Base-by-base conservation (phyloP, 2,797 vertebrate genomes). In the Pelobates cultripes region DNA sequence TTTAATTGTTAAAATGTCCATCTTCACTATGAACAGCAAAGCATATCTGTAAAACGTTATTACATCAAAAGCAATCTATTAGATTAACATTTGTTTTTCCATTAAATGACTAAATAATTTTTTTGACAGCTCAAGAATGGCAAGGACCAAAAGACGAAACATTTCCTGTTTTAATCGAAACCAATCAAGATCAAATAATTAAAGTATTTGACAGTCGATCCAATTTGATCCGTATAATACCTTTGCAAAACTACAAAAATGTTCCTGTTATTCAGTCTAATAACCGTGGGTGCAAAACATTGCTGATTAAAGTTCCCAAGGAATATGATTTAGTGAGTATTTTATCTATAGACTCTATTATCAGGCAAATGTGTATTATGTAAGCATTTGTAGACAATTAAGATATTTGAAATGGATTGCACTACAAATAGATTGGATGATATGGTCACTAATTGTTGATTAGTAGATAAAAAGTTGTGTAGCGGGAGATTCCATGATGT, bases 261-360 rank as follows among this genome's bases (percentile, higher is more conserved):
- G 84, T 94, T 1, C 87, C 91, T 7, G 67, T 95, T 3, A 81
- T 92, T 66, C 88, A 94, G 28, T 93, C 95, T 72, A 93, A 78
- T 17, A 90, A 94, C 85, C 85, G 82, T 2, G 86, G 91, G 8
- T 88, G 85, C 7, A 92, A 87, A 80, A 88, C 88, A 40, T 85
- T 95, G 73, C 87, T 96, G 80, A 87, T 95, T 41, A 94, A 95
- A 91, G 91, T 93, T 9, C 90, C 90, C 4, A 94, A 94, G 86
- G 96, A 95, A 79, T 94, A 92, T 12, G 94, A 96, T 89, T 89
- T 95, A 91, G 95, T 96, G 89, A 82, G 91, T 44, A 44, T 17
- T 43, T 10, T 64, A 57, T 14, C 4, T 1, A 57, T 12, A 3
- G 55, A 7, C 9, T 57, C 55, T 57, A 51, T 28, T 28, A 28